A percentile compares a stretch with the other conserved stretches of the same genome.
These are phyloP conservation scores for Poecilia latipinna DNA, from an alignment of 2,113 vertebrate species.

Conservation along the genomic window DNA sequence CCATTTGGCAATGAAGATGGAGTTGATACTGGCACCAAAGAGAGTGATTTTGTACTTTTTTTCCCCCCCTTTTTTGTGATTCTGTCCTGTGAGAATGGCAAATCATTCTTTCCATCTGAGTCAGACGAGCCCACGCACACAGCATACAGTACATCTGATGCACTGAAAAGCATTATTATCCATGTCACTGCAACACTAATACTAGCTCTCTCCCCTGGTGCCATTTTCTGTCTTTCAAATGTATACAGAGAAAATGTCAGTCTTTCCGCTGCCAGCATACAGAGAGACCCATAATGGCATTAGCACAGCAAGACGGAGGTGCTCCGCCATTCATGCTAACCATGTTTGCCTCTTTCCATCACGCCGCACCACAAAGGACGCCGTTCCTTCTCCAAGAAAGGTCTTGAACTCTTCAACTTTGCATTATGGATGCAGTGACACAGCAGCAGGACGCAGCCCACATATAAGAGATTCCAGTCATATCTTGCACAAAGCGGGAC, in stretches of 20 bases:
- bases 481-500: conserved; percentile 57
- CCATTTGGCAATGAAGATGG: conserved; percentile 21
- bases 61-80: conserved; percentile 21
- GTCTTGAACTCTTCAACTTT: conserved; percentile 80
- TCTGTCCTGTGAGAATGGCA: conserved; percentile 33
- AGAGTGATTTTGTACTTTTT: conserved; percentile 46
- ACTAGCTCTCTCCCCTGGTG: conserved; percentile 62
- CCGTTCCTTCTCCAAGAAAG: conserved; percentile 73
- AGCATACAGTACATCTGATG: conserved; percentile 50
- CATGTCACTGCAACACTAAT: conserved; percentile 57
- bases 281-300: conserved; percentile 70
- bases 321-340: conserved; percentile 67
- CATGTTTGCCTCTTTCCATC: conserved; percentile 72
- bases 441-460: conserved; percentile 56
- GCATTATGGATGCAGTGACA: conserved; percentile 67
- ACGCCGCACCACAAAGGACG: conserved; percentile 64
- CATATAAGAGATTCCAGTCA: conserved; percentile 43
- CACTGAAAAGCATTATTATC: conserved; percentile 60
- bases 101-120: conserved; percentile 51
- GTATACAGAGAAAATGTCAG: conserved; percentile 72
- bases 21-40: conserved; percentile 36
- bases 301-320: conserved; percentile 68
- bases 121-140: conserved; percentile 49
- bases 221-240: conserved; percentile 70
- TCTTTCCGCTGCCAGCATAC: conserved; percentile 56